phyloP scores from a whole-genome alignment of 1,140 invertebrate genomes.

The Cotesia typhae region DNA sequence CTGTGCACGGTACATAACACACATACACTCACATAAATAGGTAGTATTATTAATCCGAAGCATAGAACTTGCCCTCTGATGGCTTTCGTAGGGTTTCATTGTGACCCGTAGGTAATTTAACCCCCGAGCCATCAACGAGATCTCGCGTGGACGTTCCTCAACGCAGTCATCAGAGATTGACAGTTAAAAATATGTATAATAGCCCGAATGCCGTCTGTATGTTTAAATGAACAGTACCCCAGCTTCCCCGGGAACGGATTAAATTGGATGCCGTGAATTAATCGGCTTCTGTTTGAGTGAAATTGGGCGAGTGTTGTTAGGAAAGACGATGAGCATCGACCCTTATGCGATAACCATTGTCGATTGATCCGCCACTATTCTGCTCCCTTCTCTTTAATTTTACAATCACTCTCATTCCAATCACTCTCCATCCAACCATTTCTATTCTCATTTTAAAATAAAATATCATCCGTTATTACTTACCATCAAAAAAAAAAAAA shows the following conservation, averaged over 20 bases:
- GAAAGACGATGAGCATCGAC: constrained; percentile 52
- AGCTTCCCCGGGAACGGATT: constrained; percentile 51
- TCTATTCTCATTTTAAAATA: too few relatives aligned
- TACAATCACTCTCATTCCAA: constrained; percentile 7
- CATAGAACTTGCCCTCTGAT: neutral
- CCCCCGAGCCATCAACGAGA: neutral
- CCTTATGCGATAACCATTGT: constrained; percentile 9
- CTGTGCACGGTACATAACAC: too few relatives aligned
- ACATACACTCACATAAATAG: too few relatives aligned
- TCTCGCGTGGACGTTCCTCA: neutral
- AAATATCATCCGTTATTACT: too few relatives aligned
- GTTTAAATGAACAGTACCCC: constrained; percentile 41
- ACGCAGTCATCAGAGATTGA: constrained; percentile 56
- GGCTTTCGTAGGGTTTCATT: constrained; percentile 26
- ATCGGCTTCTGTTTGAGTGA: constrained; percentile 68
- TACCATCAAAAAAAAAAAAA: neutral
- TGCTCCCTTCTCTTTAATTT: neutral
- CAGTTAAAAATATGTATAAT: constrained; percentile 68
- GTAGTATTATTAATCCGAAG: too few relatives aligned
- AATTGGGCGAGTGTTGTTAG: constrained; percentile 66
- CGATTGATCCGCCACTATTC: constrained; percentile 1
- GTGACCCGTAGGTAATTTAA: constrained; percentile 21
- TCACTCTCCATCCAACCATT: constrained; percentile 5
- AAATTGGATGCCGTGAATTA: constrained; percentile 67
- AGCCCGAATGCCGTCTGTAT: constrained; percentile 47